Evolutionary conservation across 2,888 invertebrate species (phyloP), one percentile per base, ranked within the genome.

Genomic region (Nudaria mundana): DNA sequence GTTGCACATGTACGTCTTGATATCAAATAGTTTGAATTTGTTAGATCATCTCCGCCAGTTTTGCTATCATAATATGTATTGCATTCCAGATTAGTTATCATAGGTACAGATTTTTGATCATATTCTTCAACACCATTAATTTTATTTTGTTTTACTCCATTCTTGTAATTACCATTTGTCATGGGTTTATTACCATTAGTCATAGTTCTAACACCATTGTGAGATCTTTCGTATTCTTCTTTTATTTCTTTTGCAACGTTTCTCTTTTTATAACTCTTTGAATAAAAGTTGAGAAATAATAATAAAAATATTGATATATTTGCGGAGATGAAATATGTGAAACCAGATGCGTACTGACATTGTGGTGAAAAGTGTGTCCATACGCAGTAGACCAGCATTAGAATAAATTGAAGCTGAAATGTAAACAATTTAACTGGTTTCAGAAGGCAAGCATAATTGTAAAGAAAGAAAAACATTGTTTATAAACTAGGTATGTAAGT

Each of bases 211-310:
- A 44, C 24, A 10, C 72, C 71, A 25, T 76, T 77, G 22, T 59
- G 63, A 14, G 47, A 48, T 35, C 61, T 75, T 2, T 63, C 55
- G 10, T 62, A 62, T 50, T 68, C 69, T 0, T 66, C 61, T 16
- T 69, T 69, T 6, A 60, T 66, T 53, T 75, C 70, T 30, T 62
- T 78, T 30, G 71, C 73, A 0, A 60, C 50, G 16, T 61, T 71
- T 48, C 71, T 77, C 40, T 57, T 77, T 47, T 81, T 85, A 69
- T 93, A 93, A 46, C 90, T 91, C 42, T 89, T 89, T 0, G 90
- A 66, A 66, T 93, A 93, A 69, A 93, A 93, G 54, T 92, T 91
- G 26, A 91, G 87, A 66, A 94, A 94, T 23, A 94, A 83, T 52
- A 92, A 90, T 0, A 93, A 81, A 63, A 93, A 93, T 16, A 92